Evolutionary conservation across 1,140 invertebrate species (phyloP).

Genomic region (Hyles euphorbiae): DNA sequence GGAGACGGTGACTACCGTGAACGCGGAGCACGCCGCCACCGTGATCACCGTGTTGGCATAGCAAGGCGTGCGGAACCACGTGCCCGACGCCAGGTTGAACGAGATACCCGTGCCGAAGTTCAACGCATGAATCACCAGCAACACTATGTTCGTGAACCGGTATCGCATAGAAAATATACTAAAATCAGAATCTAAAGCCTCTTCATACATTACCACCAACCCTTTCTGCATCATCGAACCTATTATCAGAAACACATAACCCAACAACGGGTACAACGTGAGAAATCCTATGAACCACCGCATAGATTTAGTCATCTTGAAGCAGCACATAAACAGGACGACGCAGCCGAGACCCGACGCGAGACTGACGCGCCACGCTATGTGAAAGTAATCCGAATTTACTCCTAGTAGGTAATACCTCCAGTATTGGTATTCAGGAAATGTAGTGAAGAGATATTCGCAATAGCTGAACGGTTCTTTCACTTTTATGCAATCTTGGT

Average conservation of each 20-base stretch:
- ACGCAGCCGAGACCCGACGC: constrained; percentile 40
- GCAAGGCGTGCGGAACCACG: constrained; percentile 48
- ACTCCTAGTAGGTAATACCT: constrained; percentile 30
- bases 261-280: constrained; percentile 31
- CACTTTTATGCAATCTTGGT: constrained; percentile 44
- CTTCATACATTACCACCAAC: constrained; percentile 37
- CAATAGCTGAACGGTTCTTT: constrained; percentile 31
- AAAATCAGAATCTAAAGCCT: constrained; percentile 44
- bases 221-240: constrained; percentile 61
- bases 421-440: constrained; percentile 60
- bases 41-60: constrained; percentile 47
- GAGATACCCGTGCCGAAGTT: constrained; percentile 46
- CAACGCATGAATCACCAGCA: constrained; percentile 34
- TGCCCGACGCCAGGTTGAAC: constrained; percentile 36
- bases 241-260: constrained; percentile 37
- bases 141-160: constrained; percentile 28
- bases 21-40: constrained; percentile 27
- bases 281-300: constrained; percentile 31
- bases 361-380: constrained; percentile 49
- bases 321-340: constrained; percentile 38
- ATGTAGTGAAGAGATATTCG: constrained; percentile 36
- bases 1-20: constrained; percentile 30
- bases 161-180: constrained; percentile 31
- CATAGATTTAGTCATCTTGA: constrained; percentile 40
- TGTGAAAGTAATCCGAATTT: constrained; percentile 12